Base-by-base conservation (phyloP, 2,113 vertebrate genomes). In the Ornithorhynchus anatinus region DNA sequence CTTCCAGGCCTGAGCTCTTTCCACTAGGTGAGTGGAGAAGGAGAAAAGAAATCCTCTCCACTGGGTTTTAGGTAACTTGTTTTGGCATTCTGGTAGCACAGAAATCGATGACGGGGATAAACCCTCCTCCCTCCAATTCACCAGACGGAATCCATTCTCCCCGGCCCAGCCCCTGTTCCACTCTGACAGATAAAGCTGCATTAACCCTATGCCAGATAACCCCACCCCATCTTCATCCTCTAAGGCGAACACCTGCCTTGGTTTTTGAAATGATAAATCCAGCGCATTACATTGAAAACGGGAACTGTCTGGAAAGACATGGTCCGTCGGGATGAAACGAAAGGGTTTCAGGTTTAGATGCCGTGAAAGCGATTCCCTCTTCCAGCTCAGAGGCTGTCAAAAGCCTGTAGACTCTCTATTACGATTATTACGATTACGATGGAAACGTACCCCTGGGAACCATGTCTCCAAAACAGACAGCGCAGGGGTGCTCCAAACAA, bases 281-380 rank as follows among this genome's bases (percentile, higher is more conserved):
- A 66, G 69, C 77, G 68, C 35, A 48, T 81, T 77, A 39, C 60
- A 70, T 19, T 0, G 2, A 69, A 87, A 72, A 75, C 73, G 63
- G 71, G 60, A 84, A 50, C 83, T 75, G 75, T 80, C 69, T 83
- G 72, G 52, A 67, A 79, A 77, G 60, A 84, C 76, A 70, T 47
- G 36, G 47, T 75, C 42, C 67, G 40, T 31, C 71, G 52, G 56
- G 75, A 50, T 80, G 63, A 80, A 76, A 60, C 62, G 69, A 3
- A 71, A 37, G 37, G 78, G 39, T 83, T 54, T 67, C 38, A 51
- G 80, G 25, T 81, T 72, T 80, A 72, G 62, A 62, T 60, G 13
- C 60, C 39, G 65, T 76, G 85, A 67, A n/a, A 63, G 52, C 78
- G 72, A 78, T 80, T 37, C 77, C 66, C 85, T 51, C 40, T 69